These are phyloP conservation scores for Campylomormyrus numenius DNA, from an alignment of 2,113 vertebrate genomes.

Conservation along the genomic window DNA sequence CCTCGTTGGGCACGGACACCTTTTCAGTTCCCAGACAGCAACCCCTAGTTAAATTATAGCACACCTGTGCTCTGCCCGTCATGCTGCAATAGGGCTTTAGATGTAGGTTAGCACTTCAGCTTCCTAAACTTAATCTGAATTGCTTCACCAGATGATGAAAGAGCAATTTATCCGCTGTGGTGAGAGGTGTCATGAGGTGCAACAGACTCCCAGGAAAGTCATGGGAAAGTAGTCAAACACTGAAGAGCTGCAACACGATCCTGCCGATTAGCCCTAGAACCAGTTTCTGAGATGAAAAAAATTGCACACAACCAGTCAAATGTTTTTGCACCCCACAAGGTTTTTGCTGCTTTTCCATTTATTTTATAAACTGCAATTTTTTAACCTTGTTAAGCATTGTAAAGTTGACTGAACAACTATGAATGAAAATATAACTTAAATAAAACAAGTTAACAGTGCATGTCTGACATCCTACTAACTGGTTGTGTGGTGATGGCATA, in stretches of 20 bases:
- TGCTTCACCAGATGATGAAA: not conserved
- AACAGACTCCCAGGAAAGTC: not conserved
- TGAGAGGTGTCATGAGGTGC: not conserved
- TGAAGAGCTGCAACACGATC: not conserved
- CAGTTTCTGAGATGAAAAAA: not conserved
- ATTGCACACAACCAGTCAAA: not conserved
- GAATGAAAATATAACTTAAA: too few relatives aligned
- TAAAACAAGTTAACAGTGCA: too few relatives aligned
- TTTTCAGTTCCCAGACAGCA: not conserved
- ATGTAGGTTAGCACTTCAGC: not conserved
- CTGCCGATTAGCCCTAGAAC: not conserved
- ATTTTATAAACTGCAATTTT: too few relatives aligned
- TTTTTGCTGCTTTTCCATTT: not conserved
- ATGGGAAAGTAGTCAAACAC: not conserved
- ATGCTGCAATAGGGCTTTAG: not conserved
- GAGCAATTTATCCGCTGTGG: not conserved
- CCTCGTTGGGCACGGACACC: not conserved
- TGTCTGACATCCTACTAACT: too few relatives aligned
- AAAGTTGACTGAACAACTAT: too few relatives aligned
- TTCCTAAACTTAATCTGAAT: not conserved
- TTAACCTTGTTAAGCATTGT: too few relatives aligned
- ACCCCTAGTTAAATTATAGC: not conserved
- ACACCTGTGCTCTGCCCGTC: not conserved
- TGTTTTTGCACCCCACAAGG: not conserved
- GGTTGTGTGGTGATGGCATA: too few relatives aligned